Percentiles rank a stretch among this genome's conserved stretches.
phyloP scores from a whole-genome alignment of 2,797 vertebrate genomes.

The Gila robusta region DNA sequence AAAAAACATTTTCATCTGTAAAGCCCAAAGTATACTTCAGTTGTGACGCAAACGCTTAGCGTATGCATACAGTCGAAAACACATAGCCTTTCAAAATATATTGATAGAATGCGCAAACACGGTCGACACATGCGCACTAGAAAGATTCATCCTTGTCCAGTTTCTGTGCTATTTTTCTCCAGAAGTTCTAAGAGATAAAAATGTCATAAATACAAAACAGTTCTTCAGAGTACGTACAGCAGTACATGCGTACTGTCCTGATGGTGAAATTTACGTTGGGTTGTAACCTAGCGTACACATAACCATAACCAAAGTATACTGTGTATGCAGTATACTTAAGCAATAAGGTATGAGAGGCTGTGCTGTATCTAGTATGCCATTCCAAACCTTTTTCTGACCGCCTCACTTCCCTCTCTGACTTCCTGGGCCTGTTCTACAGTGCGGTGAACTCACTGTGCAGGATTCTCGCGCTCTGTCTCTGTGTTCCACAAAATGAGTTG shows the following conservation, averaged over 20 bases:
- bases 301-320: too few species aligned
- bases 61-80: not conserved
- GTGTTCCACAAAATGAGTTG: slow-evolving; percentile 73
- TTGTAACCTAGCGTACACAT: too few species aligned
- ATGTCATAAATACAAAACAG: not conserved
- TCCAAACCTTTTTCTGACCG: slow-evolving; percentile 38
- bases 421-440: slow-evolving; percentile 42
- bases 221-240: not conserved
- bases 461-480: slow-evolving; percentile 10
- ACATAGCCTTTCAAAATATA: not conserved
- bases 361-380: not conserved
- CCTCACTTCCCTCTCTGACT: slow-evolving; percentile 53
- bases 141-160: not conserved
- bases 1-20: not conserved
- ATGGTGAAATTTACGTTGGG: not conserved
- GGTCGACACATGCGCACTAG: not conserved
- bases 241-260: not conserved
- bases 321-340: too few species aligned
- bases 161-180: not conserved
- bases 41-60: not conserved
- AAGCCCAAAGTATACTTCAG: not conserved
- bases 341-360: too few species aligned
- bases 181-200: not conserved
- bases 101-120: not conserved
- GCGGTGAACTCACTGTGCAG: not conserved